A percentile compares a stretch with the other conserved stretches of the same genome.
Evolutionary conservation across 2,113 vertebrate species (phyloP).

Genomic region (Osmerus eperlanus): DNA sequence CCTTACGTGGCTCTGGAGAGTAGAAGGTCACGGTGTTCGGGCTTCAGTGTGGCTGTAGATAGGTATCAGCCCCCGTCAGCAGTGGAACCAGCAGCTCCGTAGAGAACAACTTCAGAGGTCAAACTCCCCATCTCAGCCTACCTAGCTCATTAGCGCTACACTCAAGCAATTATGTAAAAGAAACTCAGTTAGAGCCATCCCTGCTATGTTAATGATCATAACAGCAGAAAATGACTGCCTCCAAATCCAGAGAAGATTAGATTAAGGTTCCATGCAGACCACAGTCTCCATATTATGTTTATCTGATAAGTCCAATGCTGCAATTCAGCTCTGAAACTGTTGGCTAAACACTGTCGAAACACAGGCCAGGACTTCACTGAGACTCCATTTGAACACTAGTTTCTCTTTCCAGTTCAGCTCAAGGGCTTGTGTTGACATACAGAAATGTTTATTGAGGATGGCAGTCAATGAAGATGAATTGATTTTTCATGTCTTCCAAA

Average conservation of each 20-base stretch:
- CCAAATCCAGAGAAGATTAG: conserved; percentile 56
- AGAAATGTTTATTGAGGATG: conserved; percentile 43
- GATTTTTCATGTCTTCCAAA: conserved; percentile 46
- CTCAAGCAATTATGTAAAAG: conserved; percentile 66
- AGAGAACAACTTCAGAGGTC: conserved; percentile 48
- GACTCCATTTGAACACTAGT: conserved; percentile 40
- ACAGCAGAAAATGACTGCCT: conserved; percentile 52
- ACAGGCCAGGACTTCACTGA: conserved; percentile 22
- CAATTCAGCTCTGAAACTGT: conserved; percentile 27
- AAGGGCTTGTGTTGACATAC: conserved; percentile 43
- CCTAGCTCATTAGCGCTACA: conserved; percentile 56
- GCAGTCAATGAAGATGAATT: conserved; percentile 43
- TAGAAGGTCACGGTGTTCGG: conserved; percentile 8
- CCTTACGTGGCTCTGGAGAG: conserved; percentile 5
- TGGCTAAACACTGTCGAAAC: conserved; percentile 32
- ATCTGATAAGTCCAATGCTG: conserved; percentile 43
- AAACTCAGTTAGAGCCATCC: conserved; percentile 57
- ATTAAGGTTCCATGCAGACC: conserved; percentile 58
- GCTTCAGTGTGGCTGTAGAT: conserved; percentile 19
- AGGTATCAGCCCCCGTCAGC: conserved; percentile 32
- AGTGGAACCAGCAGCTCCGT: conserved; percentile 8
- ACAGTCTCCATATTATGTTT: conserved; percentile 53
- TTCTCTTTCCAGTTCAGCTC: conserved; percentile 30
- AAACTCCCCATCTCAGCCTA: conserved; percentile 40
- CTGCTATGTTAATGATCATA: conserved; percentile 70